These are phyloP conservation scores for Acleris laterana DNA, from an alignment of 2,888 invertebrate species.

Conservation along the genomic window DNA sequence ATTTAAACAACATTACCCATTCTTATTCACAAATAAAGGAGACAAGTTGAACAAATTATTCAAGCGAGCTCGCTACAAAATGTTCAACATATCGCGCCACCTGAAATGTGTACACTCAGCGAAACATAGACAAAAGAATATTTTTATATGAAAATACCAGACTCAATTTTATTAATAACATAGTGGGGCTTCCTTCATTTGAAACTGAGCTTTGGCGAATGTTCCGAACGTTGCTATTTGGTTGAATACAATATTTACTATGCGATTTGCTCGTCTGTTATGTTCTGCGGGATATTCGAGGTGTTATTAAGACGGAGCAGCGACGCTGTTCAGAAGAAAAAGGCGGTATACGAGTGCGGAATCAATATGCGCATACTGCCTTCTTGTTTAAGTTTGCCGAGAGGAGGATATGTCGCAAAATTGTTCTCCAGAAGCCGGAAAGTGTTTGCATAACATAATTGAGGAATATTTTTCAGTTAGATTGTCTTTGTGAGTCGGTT, in stretches of 20 bases:
- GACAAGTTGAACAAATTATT: constrained; percentile 5
- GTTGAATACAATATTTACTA: constrained; percentile 12
- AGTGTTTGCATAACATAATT: neutral
- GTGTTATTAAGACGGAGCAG: constrained; percentile 16
- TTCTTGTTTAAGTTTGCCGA: no score
- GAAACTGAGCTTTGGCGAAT: neutral
- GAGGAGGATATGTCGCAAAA: no score
- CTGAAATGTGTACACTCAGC: constrained; percentile 55
- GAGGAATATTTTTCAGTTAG: no score
- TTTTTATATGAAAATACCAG: constrained; percentile 62
- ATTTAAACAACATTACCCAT: neutral
- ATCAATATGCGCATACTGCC: no score
- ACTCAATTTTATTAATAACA: constrained; percentile 60
- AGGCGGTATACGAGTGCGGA: no score
- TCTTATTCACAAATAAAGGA: neutral
- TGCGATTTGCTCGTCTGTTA: constrained; percentile 27
- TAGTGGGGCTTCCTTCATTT: constrained; percentile 42
- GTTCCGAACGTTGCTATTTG: neutral
- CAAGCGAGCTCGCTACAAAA: constrained; percentile 12
- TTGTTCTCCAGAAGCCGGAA: neutral
- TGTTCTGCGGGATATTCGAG: constrained; percentile 16
- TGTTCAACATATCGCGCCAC: constrained; percentile 29
- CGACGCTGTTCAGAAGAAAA: no score
- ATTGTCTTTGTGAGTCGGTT: no score
- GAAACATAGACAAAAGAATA: constrained; percentile 58